Conservation (phyloP, 2,113 vertebrate genomes). For the Irena cyanogastra region DNA sequence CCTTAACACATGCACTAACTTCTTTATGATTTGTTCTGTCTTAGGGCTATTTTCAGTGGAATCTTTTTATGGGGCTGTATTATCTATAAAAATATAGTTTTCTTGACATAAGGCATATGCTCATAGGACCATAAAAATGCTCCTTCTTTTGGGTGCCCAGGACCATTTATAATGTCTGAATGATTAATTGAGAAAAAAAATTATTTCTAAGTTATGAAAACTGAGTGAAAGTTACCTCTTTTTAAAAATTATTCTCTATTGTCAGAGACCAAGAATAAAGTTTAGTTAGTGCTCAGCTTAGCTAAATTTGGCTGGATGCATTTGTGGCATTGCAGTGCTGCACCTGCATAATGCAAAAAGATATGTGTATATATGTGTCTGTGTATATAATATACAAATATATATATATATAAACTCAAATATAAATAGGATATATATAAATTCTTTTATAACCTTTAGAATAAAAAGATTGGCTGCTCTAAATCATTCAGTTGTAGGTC, state of each 20-base stretch:
- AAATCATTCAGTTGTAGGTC: neutral
- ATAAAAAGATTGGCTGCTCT: neutral
- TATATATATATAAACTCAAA: neutral
- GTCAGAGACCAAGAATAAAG: neutral
- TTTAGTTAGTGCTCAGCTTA: neutral
- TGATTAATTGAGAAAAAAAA: neutral
- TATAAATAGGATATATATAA: neutral
- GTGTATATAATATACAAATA: neutral
- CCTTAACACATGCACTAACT: slow-evolving; percentile 56
- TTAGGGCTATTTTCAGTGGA: slow-evolving; percentile 27
- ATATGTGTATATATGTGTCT: neutral
- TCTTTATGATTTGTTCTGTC: slow-evolving; percentile 57
- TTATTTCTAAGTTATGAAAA: neutral
- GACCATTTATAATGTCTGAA: neutral
- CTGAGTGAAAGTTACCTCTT: neutral
- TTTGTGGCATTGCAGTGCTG: neutral
- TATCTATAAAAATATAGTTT: slow-evolving; percentile 47
- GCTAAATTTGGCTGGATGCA: neutral
- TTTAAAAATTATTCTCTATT: neutral
- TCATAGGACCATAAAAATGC: slow-evolving; percentile 9
- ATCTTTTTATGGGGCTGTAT: slow-evolving; percentile 39
- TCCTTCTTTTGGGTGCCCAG: slow-evolving; percentile 3
- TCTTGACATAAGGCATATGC: slow-evolving; percentile 22
- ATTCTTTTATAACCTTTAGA: neutral
- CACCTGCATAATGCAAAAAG: neutral